These are phyloP conservation scores for Aphidius gifuensis DNA, from an alignment of 1,140 invertebrate species.

Conservation along the genomic window DNA sequence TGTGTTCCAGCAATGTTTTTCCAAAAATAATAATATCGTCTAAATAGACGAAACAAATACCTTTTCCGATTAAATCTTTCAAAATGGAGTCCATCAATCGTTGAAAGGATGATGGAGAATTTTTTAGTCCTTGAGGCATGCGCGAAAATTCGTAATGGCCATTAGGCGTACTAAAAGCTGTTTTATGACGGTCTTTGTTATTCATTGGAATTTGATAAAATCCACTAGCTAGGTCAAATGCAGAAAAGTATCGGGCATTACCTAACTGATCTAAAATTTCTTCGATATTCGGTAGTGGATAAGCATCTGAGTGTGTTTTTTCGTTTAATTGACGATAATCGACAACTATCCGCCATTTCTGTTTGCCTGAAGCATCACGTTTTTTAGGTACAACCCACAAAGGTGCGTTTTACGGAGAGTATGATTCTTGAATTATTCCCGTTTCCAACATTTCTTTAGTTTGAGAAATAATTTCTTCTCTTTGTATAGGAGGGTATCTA, in stretches of 20 bases:
- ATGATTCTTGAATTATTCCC: conserved; percentile 12
- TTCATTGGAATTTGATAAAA: not conserved
- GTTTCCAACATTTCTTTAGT: conserved; percentile 21
- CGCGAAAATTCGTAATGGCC: conserved; percentile 10
- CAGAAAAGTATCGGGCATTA: not conserved
- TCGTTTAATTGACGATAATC: not conserved
- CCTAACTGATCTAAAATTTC: conserved; percentile 1
- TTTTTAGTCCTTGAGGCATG: conserved; percentile 3
- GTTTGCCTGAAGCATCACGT: too few species aligned
- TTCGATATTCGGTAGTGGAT: not conserved
- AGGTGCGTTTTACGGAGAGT: conserved; percentile 20
- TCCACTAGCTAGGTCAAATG: conserved; percentile 4
- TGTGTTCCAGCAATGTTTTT: not conserved
- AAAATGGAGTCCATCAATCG: not conserved
- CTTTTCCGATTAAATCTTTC: not conserved
- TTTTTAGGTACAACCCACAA: too few species aligned
- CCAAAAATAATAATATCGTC: conserved; percentile 1
- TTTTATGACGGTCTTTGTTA: not conserved
- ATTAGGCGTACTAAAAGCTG: not conserved
- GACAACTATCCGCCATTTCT: not conserved
- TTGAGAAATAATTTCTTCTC: conserved; percentile 20
- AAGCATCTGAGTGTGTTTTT: not conserved
- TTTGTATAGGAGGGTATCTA: conserved; percentile 13
- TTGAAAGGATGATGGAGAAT: not conserved
- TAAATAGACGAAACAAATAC: not conserved